These are phyloP conservation scores for Agrotis clavis DNA, from an alignment of 2,888 invertebrate species.

Conservation along the genomic window DNA sequence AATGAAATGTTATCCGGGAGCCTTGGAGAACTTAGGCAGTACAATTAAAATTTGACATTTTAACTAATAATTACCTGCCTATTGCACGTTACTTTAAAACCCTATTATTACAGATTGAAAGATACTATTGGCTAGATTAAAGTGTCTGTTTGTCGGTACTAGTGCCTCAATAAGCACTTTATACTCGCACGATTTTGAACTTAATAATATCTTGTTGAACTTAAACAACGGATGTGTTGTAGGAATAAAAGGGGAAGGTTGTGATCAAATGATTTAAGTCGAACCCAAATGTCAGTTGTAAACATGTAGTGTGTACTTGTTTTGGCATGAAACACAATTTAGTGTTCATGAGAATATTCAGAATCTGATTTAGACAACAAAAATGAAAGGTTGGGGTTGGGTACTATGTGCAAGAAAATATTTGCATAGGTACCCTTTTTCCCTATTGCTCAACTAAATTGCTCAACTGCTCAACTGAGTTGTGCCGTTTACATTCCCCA, in stretches of 20 bases:
- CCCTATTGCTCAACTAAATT: too few relatives aligned
- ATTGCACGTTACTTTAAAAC: background rate
- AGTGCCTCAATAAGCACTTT: slow-evolving; percentile 19
- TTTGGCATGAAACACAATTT: background rate
- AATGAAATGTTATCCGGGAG: background rate
- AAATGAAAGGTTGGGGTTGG: too few relatives aligned
- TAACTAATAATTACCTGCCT: background rate
- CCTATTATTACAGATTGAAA: slow-evolving; percentile 37
- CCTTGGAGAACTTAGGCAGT: background rate
- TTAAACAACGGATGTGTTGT: slow-evolving; percentile 15
- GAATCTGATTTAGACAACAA: too few relatives aligned
- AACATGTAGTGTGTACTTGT: background rate
- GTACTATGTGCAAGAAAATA: too few relatives aligned
- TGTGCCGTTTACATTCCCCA: too few relatives aligned
- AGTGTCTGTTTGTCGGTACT: slow-evolving; percentile 20
- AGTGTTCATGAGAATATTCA: too few relatives aligned
- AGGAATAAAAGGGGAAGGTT: slow-evolving; percentile 31
- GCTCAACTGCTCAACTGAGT: too few relatives aligned
- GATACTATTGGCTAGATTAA: slow-evolving; percentile 27
- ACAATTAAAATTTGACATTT: slow-evolving; percentile 20
- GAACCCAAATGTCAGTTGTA: slow-evolving; percentile 43
- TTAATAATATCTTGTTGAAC: slow-evolving; percentile 30
- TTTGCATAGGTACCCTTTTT: too few relatives aligned
- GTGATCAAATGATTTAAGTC: slow-evolving; percentile 12
- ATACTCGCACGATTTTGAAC: slow-evolving; percentile 54